Conservation (phyloP, 2,113 vertebrate species). For the Phyllopteryx taeniolatus region DNA sequence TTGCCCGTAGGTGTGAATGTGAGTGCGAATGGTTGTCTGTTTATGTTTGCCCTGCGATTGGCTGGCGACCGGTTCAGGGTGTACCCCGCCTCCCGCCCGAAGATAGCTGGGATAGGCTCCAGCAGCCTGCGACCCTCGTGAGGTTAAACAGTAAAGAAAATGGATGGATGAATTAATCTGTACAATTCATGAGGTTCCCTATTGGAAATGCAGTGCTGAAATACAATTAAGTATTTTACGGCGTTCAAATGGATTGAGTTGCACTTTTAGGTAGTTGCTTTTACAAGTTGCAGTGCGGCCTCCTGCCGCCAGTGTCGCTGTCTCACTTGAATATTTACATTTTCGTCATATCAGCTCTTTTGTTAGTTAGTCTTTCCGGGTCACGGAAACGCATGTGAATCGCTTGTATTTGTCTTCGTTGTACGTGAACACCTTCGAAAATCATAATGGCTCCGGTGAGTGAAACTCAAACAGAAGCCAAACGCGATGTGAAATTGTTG, state of each 20-base stretch:
- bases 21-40: no score
- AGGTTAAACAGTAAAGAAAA: no score
- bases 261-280: background rate
- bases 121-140: no score
- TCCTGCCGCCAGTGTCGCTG: background rate
- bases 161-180: no score
- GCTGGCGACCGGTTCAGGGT: no score
- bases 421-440: background rate
- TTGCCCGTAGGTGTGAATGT: no score
- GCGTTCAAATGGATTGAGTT: background rate
- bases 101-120: no score
- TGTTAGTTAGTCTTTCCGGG: background rate
- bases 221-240: no score
- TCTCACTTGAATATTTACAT: background rate
- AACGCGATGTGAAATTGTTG: background rate
- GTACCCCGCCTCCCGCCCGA: no score
- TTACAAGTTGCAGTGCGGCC: background rate
- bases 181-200: no score
- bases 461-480: background rate
- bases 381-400: background rate
- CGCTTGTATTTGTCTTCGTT: background rate
- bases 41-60: no score
- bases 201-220: no score
- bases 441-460: constrained; percentile 2
- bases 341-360: background rate